Conservation (phyloP, 1,140 invertebrate genomes). For the Ladona fulva region DNA sequence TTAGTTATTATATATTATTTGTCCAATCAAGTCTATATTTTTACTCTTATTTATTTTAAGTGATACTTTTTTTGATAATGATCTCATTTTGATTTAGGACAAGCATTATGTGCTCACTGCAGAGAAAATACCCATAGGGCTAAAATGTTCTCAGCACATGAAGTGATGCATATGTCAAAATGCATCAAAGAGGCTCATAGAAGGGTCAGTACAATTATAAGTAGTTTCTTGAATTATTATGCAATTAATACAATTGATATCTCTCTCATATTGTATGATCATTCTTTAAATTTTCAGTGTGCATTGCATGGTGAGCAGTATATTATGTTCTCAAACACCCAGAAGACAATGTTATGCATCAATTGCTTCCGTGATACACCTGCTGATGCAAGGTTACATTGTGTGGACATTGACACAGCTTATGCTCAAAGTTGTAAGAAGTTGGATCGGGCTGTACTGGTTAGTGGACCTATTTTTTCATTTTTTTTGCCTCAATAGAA, state of each 20-base stretch:
- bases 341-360: slow-evolving; percentile 58
- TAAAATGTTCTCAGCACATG: slow-evolving; percentile 64
- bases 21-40: too few relatives aligned
- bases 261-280: slow-evolving; percentile 5
- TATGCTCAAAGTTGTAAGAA: slow-evolving; percentile 56
- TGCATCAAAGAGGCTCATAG: slow-evolving; percentile 53
- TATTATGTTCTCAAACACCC: slow-evolving; percentile 59
- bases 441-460: slow-evolving; percentile 48
- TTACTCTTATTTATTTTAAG: too few relatives aligned
- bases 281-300: slow-evolving; percentile 39
- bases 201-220: slow-evolving; percentile 39
- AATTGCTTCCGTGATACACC: slow-evolving; percentile 60
- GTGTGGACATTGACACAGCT: slow-evolving; percentile 62
- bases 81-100: slow-evolving; percentile 40
- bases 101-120: slow-evolving; percentile 57
- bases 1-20: too few relatives aligned
- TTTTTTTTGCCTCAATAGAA: not conserved
- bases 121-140: slow-evolving; percentile 60
- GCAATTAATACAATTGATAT: not conserved
- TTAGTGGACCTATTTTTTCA: slow-evolving; percentile 25
- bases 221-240: not conserved
- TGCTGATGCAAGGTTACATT: slow-evolving; percentile 51
- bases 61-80: too few relatives aligned
- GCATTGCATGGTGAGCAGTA: slow-evolving; percentile 56
- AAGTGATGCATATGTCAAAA: slow-evolving; percentile 61